These are phyloP conservation scores for Butastur rufipennis DNA, from an alignment of 2,113 vertebrate genomes.

Conservation along the genomic window DNA sequence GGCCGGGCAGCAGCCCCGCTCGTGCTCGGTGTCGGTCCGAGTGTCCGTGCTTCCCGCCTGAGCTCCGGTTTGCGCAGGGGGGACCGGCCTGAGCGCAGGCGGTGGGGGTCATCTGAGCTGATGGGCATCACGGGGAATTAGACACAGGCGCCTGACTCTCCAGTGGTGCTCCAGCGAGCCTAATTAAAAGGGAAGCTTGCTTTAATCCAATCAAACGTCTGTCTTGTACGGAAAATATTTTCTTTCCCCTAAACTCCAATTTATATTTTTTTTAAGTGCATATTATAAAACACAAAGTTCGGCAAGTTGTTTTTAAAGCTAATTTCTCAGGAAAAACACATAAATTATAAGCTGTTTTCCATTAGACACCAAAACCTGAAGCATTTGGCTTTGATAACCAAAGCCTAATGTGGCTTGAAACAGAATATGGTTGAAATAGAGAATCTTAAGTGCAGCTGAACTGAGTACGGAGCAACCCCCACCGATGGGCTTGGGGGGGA, in stretches of 20 bases:
- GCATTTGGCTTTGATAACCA: not conserved
- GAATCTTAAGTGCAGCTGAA: not conserved
- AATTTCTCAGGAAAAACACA: not conserved
- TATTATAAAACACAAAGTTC: not conserved
- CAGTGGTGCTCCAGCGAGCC: not conserved
- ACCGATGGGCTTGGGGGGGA: fast-evolving
- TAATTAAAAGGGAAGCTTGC: not conserved
- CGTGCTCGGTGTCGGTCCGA: fast-evolving
- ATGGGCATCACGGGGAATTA: fast-evolving
- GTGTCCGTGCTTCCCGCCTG: not conserved
- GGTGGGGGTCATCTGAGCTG: not conserved
- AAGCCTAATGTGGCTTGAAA: not conserved
- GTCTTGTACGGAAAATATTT: not conserved
- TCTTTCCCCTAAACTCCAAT: not conserved
- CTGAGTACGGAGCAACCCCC: not conserved
- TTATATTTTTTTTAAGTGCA: not conserved
- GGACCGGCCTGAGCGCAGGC: not conserved
- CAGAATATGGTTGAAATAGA: not conserved
- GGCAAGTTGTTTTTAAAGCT: not conserved
- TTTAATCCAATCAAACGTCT: not conserved
- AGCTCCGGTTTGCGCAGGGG: not conserved
- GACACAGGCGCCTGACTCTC: not conserved
- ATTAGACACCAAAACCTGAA: not conserved
- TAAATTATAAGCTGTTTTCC: not conserved
- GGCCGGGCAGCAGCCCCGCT: not conserved